These are phyloP conservation scores for Aplochiton taeniatus DNA, from an alignment of 2,797 vertebrate species.

Conservation along the genomic window DNA sequence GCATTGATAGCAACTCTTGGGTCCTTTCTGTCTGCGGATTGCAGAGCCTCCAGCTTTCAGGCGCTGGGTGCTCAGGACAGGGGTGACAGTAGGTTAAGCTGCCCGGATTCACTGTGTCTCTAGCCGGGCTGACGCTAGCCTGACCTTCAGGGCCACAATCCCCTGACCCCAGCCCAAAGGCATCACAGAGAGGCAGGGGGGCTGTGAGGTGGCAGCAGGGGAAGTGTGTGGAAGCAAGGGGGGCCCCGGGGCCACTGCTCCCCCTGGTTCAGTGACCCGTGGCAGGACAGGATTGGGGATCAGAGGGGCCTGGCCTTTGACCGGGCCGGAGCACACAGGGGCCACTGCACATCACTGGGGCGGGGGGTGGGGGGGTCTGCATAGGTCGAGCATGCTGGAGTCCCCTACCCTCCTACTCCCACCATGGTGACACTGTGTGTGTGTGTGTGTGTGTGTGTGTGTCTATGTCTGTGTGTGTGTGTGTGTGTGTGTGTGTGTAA, in stretches of 20 bases:
- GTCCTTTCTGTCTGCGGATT: background rate
- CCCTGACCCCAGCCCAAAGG: conserved; percentile 8
- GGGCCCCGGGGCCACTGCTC: background rate
- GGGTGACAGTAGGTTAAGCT: conserved; percentile 2
- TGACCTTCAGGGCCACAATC: conserved; percentile 12
- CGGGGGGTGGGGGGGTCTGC: too few species aligned
- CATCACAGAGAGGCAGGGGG: background rate
- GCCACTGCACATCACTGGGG: conserved; percentile 28
- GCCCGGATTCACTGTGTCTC: background rate
- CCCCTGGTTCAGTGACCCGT: background rate
- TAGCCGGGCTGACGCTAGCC: background rate
- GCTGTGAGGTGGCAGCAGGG: background rate
- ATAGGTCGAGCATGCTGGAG: background rate
- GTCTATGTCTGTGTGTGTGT: conserved; percentile 8
- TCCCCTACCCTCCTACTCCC: background rate
- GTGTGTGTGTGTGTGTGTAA: conserved; percentile 9
- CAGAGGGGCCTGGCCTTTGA: background rate
- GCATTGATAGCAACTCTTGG: background rate
- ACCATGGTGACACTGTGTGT: conserved; percentile 1
- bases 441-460: conserved; percentile 20
- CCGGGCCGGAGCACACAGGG: conserved; percentile 45
- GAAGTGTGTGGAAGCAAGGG: background rate
- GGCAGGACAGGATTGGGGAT: conserved; percentile 11
- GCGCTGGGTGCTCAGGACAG: background rate
- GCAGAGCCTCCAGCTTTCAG: background rate